Evolutionary conservation across 1,140 invertebrate species (phyloP).

Genomic region (Drosophila novamexicana): DNA sequence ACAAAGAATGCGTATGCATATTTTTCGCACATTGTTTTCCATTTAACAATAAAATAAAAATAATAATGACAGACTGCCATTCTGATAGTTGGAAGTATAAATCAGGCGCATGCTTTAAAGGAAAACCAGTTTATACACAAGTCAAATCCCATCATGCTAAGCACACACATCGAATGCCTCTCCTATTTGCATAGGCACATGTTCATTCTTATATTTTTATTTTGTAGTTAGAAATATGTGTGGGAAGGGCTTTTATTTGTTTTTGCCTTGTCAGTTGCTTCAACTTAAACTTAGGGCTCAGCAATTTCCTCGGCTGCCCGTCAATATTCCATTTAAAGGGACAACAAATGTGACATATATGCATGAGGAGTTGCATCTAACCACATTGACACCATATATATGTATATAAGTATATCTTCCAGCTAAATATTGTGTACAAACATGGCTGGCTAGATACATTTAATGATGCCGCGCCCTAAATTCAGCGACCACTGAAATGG

Average conservation of each 20-base stretch:
- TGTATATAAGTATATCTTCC: too few relatives aligned
- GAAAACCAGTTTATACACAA: constrained; percentile 5
- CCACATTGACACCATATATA: background rate
- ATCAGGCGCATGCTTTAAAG: background rate
- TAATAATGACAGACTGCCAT: constrained; percentile 1
- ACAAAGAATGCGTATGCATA: background rate
- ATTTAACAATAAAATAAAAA: constrained; percentile 12
- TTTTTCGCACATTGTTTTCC: background rate
- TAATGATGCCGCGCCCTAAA: constrained; percentile 33
- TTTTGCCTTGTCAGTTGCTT: constrained; percentile 41
- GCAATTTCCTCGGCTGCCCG: background rate
- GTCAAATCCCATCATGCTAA: constrained; percentile 42
- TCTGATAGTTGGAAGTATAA: background rate
- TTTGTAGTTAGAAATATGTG: background rate
- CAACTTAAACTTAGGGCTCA: constrained; percentile 7
- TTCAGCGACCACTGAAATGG: background rate
- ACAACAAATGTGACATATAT: background rate
- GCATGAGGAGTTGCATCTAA: background rate
- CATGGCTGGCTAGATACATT: constrained; percentile 48
- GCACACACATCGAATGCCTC: constrained; percentile 34
- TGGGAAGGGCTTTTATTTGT: constrained; percentile 31
- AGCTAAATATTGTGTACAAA: constrained; percentile 5
- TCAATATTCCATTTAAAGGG: background rate
- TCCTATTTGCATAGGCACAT: constrained; percentile 32
- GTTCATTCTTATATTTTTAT: constrained; percentile 27